These are phyloP conservation scores for Pteropus rufus DNA, from an alignment of 2,797 vertebrate species.

Conservation along the genomic window DNA sequence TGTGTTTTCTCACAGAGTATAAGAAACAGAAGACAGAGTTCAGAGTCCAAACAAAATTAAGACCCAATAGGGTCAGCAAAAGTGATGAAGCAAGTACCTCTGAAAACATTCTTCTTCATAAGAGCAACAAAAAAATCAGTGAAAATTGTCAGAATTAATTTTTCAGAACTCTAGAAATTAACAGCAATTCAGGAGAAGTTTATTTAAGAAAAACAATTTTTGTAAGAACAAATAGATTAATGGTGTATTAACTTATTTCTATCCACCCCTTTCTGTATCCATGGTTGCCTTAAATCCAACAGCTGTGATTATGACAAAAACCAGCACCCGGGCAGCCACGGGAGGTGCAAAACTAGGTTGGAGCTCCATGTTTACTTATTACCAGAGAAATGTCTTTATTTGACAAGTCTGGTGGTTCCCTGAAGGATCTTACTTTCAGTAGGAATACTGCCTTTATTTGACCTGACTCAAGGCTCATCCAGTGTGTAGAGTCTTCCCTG, in stretches of 20 bases:
- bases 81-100: rapidly evolving
- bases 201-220: background rate
- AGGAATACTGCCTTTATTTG: background rate
- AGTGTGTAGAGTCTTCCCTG: background rate
- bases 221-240: background rate
- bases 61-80: background rate
- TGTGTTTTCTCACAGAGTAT: background rate
- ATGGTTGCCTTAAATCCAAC: background rate
- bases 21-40: background rate
- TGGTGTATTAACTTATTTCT: background rate
- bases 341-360: background rate
- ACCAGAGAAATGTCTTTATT: background rate
- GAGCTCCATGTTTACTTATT: background rate
- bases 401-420: background rate
- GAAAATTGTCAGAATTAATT: background rate
- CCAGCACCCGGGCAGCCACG: rapidly evolving
- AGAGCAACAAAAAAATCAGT: background rate
- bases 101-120: background rate
- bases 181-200: background rate
- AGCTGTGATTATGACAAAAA: background rate
- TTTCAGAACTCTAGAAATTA: background rate
- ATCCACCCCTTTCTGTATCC: background rate
- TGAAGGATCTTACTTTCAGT: background rate
- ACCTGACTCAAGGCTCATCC: background rate
- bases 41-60: background rate